A percentile compares a stretch with the other conserved stretches of the same genome.
Conservation (phyloP, 2,888 invertebrate genomes). For the Brachyopa scutellaris region DNA sequence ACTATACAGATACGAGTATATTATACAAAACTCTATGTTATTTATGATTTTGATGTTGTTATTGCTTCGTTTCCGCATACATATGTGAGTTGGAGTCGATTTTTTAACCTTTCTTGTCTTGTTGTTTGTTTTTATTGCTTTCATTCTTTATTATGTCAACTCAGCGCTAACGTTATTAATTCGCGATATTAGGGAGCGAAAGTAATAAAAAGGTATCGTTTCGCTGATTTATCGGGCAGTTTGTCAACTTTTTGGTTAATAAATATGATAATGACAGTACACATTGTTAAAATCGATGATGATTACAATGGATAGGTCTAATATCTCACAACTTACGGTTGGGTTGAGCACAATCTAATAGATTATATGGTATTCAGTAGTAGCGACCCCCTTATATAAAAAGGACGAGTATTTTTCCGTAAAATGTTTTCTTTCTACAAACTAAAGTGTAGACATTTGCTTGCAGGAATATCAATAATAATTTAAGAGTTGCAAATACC, state of each 20-base stretch:
- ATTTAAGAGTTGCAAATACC: no score
- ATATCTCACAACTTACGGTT: no score
- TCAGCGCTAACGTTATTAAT: constrained; percentile 40
- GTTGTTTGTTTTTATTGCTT: constrained; percentile 30
- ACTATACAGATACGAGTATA: no score
- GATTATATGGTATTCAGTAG: no score
- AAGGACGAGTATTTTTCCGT: no score
- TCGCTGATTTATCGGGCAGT: constrained; percentile 43
- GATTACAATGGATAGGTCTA: no score
- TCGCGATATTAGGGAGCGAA: constrained; percentile 19
- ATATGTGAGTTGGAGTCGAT: constrained; percentile 17
- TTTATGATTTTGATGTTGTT: constrained; percentile 13
- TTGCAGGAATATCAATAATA: no score
- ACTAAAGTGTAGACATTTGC: no score
- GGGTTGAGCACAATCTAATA: no score
- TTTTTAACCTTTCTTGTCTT: constrained; percentile 5
- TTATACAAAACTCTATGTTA: neutral
- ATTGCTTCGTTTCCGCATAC: neutral
- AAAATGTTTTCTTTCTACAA: no score
- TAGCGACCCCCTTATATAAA: no score
- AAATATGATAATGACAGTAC: constrained; percentile 9
- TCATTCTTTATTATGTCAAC: constrained; percentile 33
- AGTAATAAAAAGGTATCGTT: constrained; percentile 41
- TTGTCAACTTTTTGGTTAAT: constrained; percentile 16
- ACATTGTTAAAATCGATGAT: constrained; percentile 5